Evolutionary conservation across 2,797 vertebrate species (phyloP), one percentile per base, ranked within the genome.

Genomic region (Pipistrellus nathusii): DNA sequence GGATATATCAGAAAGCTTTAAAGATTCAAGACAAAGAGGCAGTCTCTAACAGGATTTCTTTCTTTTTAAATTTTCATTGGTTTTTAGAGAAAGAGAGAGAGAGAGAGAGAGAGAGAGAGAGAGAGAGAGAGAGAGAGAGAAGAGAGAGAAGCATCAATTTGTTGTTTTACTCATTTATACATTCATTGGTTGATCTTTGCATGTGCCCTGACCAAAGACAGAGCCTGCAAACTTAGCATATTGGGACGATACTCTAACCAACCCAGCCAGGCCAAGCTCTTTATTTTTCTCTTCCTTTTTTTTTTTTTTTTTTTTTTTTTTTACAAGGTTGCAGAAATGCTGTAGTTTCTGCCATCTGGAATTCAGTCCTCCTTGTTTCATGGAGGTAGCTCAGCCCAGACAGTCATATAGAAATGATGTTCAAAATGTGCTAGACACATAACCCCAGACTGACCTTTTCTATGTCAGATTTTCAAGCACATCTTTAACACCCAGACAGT

Each of bases 381-480:
- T 10, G 30, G 85, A 76, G 30, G 53, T 21, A 62, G n/a, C 62
- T 8, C 1, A 75, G 48, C 9, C 23, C 38, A 86, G 82, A 85
- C 62, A 80, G 46, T 71, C 69, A 41, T 38, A 14, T 32, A 80
- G 59, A 88, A 90, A 76, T 62, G 51, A 68, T 77, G 59, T 53
- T n/a, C 38, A 84, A 51, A 80, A 27, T 44, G 20, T 88, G 46
- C 91, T 66, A 96, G 96, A 96, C 88, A 86, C 21, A 64, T 85
- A 95, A 94, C 89, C 94, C 66, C 23, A 94, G 59, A 59, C 73
- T 86, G 87, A 86, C 82, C 27, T 85, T 94, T 76, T 86, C 80
- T 57, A 84, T 78, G 85, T 55, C 38, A 90, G 81, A 77, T 91
- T 93, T 75, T 78, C 51, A 90, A 96, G 91, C 75, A 82, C 1